Evolutionary conservation across 2,888 invertebrate species (phyloP).

Genomic region (Dyspetes luteomarginatus): DNA sequence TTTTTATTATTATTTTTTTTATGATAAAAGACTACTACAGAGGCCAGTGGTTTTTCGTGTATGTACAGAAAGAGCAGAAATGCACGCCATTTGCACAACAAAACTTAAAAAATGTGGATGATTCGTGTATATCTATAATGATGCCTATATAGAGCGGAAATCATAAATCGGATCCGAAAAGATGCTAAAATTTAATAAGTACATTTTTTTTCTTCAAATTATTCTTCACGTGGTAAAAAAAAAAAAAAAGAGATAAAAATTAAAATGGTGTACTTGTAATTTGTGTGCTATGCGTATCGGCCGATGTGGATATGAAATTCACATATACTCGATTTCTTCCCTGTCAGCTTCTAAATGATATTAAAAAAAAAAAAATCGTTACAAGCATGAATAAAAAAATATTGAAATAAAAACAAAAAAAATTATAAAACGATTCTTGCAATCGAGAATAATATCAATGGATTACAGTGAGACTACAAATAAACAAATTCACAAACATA

Average conservation of each 20-base stretch:
- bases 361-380: constrained; percentile 11
- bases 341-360: constrained; percentile 31
- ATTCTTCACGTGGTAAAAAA: not conserved
- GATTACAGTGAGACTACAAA: constrained; percentile 77
- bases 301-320: not conserved
- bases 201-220: not conserved
- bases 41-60: constrained; percentile 74
- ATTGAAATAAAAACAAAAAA: no score
- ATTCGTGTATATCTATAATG: constrained; percentile 39
- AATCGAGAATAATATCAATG: constrained; percentile 68
- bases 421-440: constrained; percentile 53
- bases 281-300: not conserved
- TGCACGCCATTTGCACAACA: constrained; percentile 52
- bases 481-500: constrained; percentile 76
- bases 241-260: not conserved
- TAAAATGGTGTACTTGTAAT: not conserved
- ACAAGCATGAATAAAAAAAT: constrained; percentile 51
- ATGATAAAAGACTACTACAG: constrained; percentile 74
- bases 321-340: constrained; percentile 3
- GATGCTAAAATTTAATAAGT: not conserved
- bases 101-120: constrained; percentile 36
- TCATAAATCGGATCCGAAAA: constrained; percentile 12
- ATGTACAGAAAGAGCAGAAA: constrained; percentile 60
- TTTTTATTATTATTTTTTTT: constrained; percentile 24
- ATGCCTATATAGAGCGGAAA: constrained; percentile 19